phyloP scores from a whole-genome alignment of 2,797 vertebrate genomes.

The Rallus crepitans region DNA sequence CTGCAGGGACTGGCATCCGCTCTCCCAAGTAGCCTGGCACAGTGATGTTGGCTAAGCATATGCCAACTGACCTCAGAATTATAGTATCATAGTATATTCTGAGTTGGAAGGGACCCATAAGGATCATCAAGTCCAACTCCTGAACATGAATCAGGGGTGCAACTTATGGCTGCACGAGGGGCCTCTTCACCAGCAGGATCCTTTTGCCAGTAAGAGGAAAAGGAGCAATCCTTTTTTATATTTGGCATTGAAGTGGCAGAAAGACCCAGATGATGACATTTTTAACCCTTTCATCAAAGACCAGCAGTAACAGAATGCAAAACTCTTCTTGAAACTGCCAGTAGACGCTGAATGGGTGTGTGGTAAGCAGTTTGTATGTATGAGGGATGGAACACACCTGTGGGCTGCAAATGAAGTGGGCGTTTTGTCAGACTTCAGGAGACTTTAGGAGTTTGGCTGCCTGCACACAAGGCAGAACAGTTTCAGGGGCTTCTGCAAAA shows the following conservation, averaged over 20 bases:
- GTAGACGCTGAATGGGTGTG: neutral
- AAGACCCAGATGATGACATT: neutral
- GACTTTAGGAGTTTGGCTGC: neutral
- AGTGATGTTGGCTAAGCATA: neutral
- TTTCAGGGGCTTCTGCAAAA: neutral
- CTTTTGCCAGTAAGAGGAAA: neutral
- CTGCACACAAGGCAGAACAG: neutral
- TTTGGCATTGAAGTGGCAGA: neutral
- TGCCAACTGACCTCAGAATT: rapidly evolving
- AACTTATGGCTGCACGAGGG: neutral
- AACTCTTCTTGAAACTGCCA: neutral
- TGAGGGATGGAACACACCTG: neutral
- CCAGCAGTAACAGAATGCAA: neutral
- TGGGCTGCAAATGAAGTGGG: neutral
- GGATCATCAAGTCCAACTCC: no score
- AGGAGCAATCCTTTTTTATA: neutral
- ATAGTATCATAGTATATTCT: no score
- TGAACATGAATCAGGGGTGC: neutral
- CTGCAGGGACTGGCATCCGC: neutral
- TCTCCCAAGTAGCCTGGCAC: neutral
- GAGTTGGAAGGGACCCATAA: no score
- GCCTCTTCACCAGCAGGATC: neutral
- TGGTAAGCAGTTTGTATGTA: neutral
- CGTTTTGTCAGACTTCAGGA: neutral
- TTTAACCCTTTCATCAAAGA: neutral